Evolutionary conservation across 2,113 vertebrate species (phyloP).

Genomic region (Atherinomorus stipes): DNA sequence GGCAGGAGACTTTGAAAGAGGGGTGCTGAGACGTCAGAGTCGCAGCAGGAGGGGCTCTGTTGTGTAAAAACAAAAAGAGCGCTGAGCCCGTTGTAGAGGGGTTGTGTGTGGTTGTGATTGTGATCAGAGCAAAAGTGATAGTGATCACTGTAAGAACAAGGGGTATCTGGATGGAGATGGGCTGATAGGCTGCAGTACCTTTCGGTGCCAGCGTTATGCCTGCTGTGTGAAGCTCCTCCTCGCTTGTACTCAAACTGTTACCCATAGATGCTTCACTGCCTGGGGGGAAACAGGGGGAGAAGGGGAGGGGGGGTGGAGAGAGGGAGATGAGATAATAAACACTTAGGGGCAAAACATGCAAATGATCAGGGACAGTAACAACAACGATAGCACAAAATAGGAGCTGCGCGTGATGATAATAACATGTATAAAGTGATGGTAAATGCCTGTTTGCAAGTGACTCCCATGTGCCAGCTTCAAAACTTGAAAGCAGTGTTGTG

Average conservation of each 20-base stretch:
- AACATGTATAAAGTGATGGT: slow-evolving; percentile 40
- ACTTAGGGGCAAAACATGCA: slow-evolving; percentile 39
- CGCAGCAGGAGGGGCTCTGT: slow-evolving; percentile 57
- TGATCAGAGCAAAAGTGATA: slow-evolving; percentile 65
- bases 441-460: slow-evolving; percentile 34
- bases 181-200: slow-evolving; percentile 74
- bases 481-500: slow-evolving; percentile 28
- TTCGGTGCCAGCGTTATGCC: slow-evolving; percentile 71
- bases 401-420: slow-evolving; percentile 29
- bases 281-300: slow-evolving; percentile 36
- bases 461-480: slow-evolving; percentile 48
- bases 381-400: slow-evolving; percentile 31
- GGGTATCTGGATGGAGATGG: slow-evolving; percentile 59
- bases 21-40: slow-evolving; percentile 27
- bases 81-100: slow-evolving; percentile 36
- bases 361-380: slow-evolving; percentile 48
- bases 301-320: not conserved
- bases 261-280: slow-evolving; percentile 82
- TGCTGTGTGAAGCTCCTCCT: slow-evolving; percentile 84
- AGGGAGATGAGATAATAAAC: slow-evolving; percentile 42
- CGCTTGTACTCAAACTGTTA: slow-evolving; percentile 83
- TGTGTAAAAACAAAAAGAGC: slow-evolving; percentile 73
- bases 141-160: slow-evolving; percentile 55
- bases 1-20: slow-evolving; percentile 28
- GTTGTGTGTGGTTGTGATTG: slow-evolving; percentile 55